These are phyloP conservation scores for Endomychus coccineus DNA, from an alignment of 2,888 invertebrate genomes.

Conservation along the genomic window DNA sequence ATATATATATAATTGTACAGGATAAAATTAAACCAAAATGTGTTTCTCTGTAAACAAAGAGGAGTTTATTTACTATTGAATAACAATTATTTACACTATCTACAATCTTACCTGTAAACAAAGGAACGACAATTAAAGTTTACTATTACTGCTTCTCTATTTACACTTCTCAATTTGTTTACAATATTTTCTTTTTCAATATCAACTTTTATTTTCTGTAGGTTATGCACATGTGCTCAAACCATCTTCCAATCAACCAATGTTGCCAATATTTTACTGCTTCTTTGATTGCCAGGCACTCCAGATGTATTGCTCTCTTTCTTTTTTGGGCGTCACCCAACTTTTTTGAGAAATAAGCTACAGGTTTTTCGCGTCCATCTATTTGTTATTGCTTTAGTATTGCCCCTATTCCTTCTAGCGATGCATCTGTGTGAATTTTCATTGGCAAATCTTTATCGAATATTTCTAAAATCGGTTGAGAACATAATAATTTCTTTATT, in stretches of 20 bases:
- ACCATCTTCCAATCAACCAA: slow-evolving; percentile 22
- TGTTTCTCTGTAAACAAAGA: too few species aligned
- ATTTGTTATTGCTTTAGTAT: slow-evolving; percentile 23
- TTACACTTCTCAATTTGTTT: too few species aligned
- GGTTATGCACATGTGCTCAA: too few species aligned
- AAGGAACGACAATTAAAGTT: too few species aligned
- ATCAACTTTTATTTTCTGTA: too few species aligned
- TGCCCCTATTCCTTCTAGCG: slow-evolving; percentile 22
- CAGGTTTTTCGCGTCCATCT: slow-evolving; percentile 15
- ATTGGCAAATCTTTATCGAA: slow-evolving; percentile 17
- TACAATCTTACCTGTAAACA: too few species aligned
- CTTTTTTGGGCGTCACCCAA: slow-evolving; percentile 19
- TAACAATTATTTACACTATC: too few species aligned
- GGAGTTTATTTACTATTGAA: too few species aligned
- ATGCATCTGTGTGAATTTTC: slow-evolving; percentile 21
- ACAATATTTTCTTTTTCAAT: too few species aligned
- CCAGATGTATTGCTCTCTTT: slow-evolving; percentile 23
- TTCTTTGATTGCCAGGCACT: slow-evolving; percentile 26
- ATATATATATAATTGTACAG: too few species aligned
- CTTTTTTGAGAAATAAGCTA: slow-evolving; percentile 22
- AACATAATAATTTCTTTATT: slow-evolving; percentile 7
- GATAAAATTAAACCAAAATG: too few species aligned
- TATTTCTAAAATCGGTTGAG: slow-evolving; percentile 13
- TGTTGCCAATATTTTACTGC: slow-evolving; percentile 25
- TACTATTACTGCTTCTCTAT: too few species aligned